Conservation (phyloP, 2,797 vertebrate species). For the Pangasius krempfi region DNA sequence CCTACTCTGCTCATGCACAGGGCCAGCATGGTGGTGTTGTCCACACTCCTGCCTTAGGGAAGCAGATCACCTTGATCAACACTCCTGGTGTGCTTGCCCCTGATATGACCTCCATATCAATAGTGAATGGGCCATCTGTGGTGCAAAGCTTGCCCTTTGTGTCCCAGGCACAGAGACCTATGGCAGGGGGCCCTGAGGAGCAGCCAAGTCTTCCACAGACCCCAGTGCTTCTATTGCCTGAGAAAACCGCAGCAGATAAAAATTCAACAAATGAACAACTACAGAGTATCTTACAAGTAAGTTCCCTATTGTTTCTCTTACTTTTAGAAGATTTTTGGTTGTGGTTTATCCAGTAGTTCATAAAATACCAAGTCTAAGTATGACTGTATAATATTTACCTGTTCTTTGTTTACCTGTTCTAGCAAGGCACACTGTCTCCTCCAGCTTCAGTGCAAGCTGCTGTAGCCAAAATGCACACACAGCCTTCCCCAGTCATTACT, state of each 20-base stretch:
- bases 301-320: conserved; percentile 20
- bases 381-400: not conserved
- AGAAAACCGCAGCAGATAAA: conserved; percentile 68
- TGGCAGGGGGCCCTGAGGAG: conserved; percentile 62
- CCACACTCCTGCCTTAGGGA: conserved; percentile 75
- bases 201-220: conserved; percentile 72
- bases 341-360: not conserved
- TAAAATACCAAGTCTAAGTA: not conserved
- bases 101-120: conserved; percentile 77
- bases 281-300: conserved; percentile 71
- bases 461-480: conserved; percentile 60
- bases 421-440: conserved; percentile 69
- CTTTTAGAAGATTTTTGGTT: conserved; percentile 1
- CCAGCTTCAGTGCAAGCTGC: conserved; percentile 64
- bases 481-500: conserved; percentile 67
- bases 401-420: conserved; percentile 27
- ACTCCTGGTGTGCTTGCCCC: conserved; percentile 73
- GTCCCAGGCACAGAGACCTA: conserved; percentile 61
- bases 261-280: conserved; percentile 68
- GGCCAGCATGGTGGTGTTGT: conserved; percentile 70
- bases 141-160: conserved; percentile 76
- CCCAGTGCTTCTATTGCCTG: conserved; percentile 73
- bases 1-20: conserved; percentile 69
- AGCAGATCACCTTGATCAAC: conserved; percentile 82
- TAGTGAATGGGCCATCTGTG: conserved; percentile 73